Base-by-base conservation (phyloP, 2,888 invertebrate genomes). In the Phalangium opilio region DNA sequence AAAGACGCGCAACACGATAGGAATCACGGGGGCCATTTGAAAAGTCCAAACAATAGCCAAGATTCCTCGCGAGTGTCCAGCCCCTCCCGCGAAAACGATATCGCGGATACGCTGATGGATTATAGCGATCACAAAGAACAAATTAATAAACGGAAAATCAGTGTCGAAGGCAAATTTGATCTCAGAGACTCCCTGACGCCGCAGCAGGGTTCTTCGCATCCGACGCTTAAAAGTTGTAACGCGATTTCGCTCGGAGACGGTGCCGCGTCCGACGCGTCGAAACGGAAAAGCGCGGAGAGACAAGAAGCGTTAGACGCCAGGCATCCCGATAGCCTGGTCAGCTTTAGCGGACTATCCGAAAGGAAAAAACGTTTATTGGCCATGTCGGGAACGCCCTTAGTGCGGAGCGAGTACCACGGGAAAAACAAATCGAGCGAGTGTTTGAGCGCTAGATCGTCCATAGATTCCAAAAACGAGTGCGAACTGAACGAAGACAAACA, bases 281-380 rank as follows among this genome's bases (percentile, higher is more conserved):
- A 38, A 3, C 38, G 15, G 38, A 38, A 38, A 38, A 38, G 15
- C 14, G 18, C 15, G 18, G 18, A 15, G 15, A 18, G 18, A 38
- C 15, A 15, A 38, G 38, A 38, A 38, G 17, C 15, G 10, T 15
- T 38, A 17, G 18, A 18, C 15, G 18, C 15, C 10, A 38, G 38
- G 38, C 33, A 17, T 21, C 40, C 35, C 5, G 43, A 19, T 12
- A 44, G 41, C 45, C 50, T 50, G 10, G 44, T 43, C 12, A 40
- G 46, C 18, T 44, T 43, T 14, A 40, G 46, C 18, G 48, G 55
- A 20, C 50, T 49, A 41, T 11, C 50, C 20, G 52, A 56, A 43
- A 49, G 55, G 20, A 54, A 51, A 47, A 54, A 53, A 41, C 50
- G 55, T 14, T 45, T 56, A 11, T 41, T 55, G 18, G 48, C 27